These are phyloP conservation scores for Achatina immaculata DNA, from an alignment of 1,140 invertebrate species.

Conservation along the genomic window DNA sequence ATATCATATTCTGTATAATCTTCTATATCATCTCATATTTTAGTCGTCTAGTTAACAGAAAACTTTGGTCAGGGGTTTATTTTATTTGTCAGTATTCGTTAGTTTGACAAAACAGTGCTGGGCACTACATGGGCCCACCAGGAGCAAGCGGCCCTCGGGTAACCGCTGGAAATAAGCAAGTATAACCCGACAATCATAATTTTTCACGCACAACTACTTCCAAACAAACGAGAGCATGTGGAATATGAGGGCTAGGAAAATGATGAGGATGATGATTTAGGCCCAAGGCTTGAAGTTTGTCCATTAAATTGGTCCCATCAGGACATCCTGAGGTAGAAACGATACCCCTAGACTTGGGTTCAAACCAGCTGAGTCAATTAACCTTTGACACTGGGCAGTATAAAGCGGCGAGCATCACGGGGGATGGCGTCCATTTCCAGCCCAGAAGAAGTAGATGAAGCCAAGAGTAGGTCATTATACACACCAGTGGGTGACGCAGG, in stretches of 20 bases:
- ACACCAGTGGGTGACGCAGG: too few species aligned
- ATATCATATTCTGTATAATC: too few species aligned
- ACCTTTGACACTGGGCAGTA: not conserved
- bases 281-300: not conserved
- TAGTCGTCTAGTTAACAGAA: too few species aligned
- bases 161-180: not conserved
- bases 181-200: not conserved
- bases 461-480: too few species aligned
- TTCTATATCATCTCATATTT: too few species aligned
- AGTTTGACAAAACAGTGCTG: not conserved
- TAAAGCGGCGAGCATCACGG: too few species aligned
- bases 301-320: conserved; percentile 13
- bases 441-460: too few species aligned
- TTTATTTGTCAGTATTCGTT: too few species aligned
- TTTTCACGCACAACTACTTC: conserved; percentile 5
- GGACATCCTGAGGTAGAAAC: not conserved
- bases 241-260: not conserved
- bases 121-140: not conserved
- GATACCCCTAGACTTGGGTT: not conserved
- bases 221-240: not conserved
- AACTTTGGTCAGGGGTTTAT: too few species aligned
- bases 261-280: not conserved
- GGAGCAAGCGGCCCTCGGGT: not conserved
- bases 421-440: too few species aligned
- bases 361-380: not conserved